Base-by-base conservation (phyloP, 2,888 invertebrate species). In the Lampropteryx suffumata region DNA sequence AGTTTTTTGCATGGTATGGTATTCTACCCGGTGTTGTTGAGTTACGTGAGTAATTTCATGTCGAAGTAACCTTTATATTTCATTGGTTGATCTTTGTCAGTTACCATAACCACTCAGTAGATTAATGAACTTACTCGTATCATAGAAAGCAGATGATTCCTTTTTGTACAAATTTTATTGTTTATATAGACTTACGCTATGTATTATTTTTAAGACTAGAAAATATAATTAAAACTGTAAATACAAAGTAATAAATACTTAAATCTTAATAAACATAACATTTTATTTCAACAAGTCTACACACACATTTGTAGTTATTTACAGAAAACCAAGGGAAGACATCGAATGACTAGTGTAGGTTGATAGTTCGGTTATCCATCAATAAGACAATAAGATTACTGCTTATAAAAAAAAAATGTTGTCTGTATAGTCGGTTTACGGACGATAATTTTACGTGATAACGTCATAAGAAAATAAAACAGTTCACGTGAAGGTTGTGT, bases 1-100 rank as follows among this genome's bases (percentile, higher is more conserved):
- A 98, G 99, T 3, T 97, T 98, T 0, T 85, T 94, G 0, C 98
- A 99, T 73, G 98, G 98, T 2, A 92, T 99, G 63, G 92, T 99
- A 66, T 95, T 99, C 73, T 90, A 98, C 71, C 99, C 99, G 3
- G 97, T 97, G 3, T 76, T 99, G 7, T 91, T 99, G 49, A 96
- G 96, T 80, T 95, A 94, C 74, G 80, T 95, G 32, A 69, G 65
- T 56, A 73, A 81, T 60, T 34, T 81, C 12, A 72, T 41, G 51
- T 64, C 63, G 37, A 71, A 69, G 47, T 62, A 40, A 56, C 8
- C 1, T 8, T 17, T 5, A 7, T 1, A 2, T 24, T 24, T 24
- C 1, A 24, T 24, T 2, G 24, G 24, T 24, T 24, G 24, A 24
- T 7, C 24, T 24, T 6, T 6, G 24, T 24, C 24, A 7, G 21